Evolutionary conservation across 2,113 vertebrate genomes (phyloP).

Genomic region (Sapayoa aenigma): DNA sequence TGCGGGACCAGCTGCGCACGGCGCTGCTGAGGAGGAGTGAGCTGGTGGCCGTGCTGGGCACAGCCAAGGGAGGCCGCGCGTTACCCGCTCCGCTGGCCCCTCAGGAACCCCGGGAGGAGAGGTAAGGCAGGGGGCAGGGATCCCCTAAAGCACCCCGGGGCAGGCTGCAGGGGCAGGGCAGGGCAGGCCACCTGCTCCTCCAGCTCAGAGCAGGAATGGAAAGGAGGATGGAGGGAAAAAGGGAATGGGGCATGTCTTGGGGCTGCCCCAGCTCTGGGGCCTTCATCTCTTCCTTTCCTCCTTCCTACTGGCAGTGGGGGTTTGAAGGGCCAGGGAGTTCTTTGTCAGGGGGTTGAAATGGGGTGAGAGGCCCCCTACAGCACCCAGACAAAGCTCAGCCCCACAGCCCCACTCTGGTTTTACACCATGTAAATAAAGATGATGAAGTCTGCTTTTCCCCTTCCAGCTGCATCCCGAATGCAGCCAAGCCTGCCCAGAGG

Average conservation of each 20-base stretch:
- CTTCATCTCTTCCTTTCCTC: not conserved
- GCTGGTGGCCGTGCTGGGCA: conserved; percentile 76
- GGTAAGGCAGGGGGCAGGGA: conserved; percentile 48
- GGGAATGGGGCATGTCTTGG: too few relatives aligned
- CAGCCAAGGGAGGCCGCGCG: not conserved
- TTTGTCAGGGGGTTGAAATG: rapidly evolving
- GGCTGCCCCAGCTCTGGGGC: not conserved
- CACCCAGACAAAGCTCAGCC: not conserved
- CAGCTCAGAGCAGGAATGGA: rapidly evolving
- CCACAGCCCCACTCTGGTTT: rapidly evolving
- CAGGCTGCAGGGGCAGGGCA: not conserved
- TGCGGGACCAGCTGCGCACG: conserved; percentile 72
- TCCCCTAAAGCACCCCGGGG: not conserved
- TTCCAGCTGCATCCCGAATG: not conserved
- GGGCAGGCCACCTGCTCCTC: rapidly evolving
- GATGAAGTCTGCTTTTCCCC: not conserved
- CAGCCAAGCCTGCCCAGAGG: not conserved
- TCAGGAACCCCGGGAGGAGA: conserved; percentile 57
- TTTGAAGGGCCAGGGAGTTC: not conserved
- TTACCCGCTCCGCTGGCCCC: not conserved
- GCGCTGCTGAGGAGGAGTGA: conserved; percentile 80
- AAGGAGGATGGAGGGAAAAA: not conserved
- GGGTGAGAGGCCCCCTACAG: not conserved
- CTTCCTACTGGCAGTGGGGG: not conserved
- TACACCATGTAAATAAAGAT: not conserved